phyloP scores from a whole-genome alignment of 2,113 vertebrate species.

The Urocitellus parryii region DNA sequence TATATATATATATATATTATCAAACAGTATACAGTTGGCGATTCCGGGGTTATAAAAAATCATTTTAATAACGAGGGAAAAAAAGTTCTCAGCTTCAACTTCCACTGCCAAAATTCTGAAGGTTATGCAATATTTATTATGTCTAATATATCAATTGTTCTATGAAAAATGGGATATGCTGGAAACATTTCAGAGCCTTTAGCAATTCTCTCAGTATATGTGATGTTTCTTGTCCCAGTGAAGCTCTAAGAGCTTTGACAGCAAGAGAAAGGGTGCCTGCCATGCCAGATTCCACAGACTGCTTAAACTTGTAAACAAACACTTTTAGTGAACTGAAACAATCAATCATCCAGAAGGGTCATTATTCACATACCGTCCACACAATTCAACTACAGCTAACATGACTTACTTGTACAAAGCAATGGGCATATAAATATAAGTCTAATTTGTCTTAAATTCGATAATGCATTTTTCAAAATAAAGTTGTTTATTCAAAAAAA shows the following conservation, averaged over 20 bases:
- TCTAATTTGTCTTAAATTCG: neutral
- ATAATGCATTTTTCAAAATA: neutral
- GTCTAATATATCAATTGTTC: neutral
- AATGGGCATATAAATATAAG: neutral
- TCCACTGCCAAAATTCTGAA: conserved; percentile 20
- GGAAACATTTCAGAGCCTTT: conserved; percentile 26
- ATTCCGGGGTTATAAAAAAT: conserved; percentile 19
- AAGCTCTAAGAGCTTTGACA: neutral
- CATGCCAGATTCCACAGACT: neutral
- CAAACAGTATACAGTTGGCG: neutral
- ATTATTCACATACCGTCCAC: neutral
- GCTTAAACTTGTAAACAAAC: conserved; percentile 43
- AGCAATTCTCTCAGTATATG: accelerated
- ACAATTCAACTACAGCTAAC: neutral
- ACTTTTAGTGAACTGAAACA: neutral
- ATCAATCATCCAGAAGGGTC: neutral
- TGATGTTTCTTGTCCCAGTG: neutral
- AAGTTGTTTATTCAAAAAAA: neutral
- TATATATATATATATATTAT: neutral
- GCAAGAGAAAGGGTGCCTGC: neutral
- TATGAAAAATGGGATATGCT: neutral
- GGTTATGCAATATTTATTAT: conserved; percentile 57
- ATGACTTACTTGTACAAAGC: neutral
- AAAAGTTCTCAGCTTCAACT: conserved; percentile 31
- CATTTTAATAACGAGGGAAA: neutral